Evolutionary conservation across 2,113 vertebrate species (phyloP).

Genomic region (Ochotona princeps): DNA sequence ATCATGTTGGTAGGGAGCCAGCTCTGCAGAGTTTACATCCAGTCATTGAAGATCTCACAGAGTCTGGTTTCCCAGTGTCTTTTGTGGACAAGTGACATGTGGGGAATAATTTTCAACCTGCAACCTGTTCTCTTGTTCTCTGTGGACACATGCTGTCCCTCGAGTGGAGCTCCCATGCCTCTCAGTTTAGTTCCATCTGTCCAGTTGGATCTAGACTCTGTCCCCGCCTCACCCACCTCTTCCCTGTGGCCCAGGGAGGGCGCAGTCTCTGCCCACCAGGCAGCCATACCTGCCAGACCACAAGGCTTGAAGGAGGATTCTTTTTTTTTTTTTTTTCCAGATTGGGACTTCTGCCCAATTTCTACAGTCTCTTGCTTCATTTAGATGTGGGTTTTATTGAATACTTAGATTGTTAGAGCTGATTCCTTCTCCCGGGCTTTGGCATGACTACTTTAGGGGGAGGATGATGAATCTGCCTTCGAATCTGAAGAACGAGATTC

Average conservation of each 20-base stretch:
- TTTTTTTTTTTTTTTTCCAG: neutral
- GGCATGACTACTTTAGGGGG: slow-evolving; percentile 38
- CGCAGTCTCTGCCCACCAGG: too few relatives aligned
- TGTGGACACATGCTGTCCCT: neutral
- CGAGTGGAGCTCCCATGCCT: neutral
- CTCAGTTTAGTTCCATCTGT: neutral
- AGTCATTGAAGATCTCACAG: neutral
- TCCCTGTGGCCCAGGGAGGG: too few relatives aligned
- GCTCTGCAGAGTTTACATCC: neutral
- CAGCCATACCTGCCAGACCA: too few relatives aligned
- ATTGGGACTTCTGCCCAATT: neutral
- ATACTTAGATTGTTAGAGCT: slow-evolving; percentile 18
- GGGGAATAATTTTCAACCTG: neutral
- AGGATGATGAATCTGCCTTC: slow-evolving; percentile 38
- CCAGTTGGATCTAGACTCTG: too few relatives aligned
- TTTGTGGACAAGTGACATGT: neutral
- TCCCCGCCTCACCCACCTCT: neutral
- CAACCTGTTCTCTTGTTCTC: neutral
- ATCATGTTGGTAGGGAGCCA: neutral
- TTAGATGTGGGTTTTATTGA: neutral
- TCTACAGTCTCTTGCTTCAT: neutral
- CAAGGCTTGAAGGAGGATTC: neutral
- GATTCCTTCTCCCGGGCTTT: slow-evolving; percentile 10
- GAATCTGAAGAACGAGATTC: slow-evolving; percentile 46
- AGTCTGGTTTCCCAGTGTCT: neutral